Evolutionary conservation across 1,140 invertebrate genomes (phyloP).

Genomic region (Drosophila pachea): DNA sequence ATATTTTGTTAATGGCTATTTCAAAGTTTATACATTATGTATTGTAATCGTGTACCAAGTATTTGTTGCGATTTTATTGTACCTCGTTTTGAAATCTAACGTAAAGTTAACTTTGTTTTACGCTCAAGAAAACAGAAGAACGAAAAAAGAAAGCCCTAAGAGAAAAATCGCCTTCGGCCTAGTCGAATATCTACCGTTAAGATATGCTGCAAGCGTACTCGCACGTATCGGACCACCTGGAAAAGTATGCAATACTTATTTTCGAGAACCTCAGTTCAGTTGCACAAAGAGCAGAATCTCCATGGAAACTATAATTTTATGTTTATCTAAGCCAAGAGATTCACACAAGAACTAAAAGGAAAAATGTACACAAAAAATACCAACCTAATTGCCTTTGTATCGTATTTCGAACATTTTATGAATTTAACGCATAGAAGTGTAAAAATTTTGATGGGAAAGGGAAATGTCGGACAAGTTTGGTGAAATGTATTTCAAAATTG

Average conservation of each 20-base stretch:
- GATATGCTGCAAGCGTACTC: slow-evolving; percentile 16
- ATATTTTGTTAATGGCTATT: slow-evolving; percentile 44
- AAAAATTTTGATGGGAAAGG: slow-evolving; percentile 24
- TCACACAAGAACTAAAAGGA: slow-evolving; percentile 38
- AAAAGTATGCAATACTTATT: slow-evolving; percentile 68
- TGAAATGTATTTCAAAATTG: slow-evolving; percentile 46
- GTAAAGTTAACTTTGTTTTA: slow-evolving; percentile 13
- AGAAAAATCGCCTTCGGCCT: not conserved
- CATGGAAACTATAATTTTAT: slow-evolving; percentile 38
- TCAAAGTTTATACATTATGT: slow-evolving; percentile 32
- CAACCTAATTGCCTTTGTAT: slow-evolving; percentile 74
- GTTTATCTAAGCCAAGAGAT: slow-evolving; percentile 44
- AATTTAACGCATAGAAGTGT: slow-evolving; percentile 62
- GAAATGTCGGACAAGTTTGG: slow-evolving; percentile 20
- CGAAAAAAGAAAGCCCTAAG: slow-evolving; percentile 30
- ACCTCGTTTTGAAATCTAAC: slow-evolving; percentile 20
- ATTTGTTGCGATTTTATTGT: slow-evolving; percentile 42
- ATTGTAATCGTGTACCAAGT: slow-evolving; percentile 47
- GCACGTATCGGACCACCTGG: slow-evolving; percentile 61
- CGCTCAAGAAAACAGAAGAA: slow-evolving; percentile 8
- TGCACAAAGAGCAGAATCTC: slow-evolving; percentile 17
- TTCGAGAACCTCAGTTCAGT: slow-evolving; percentile 40
- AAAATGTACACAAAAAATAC: slow-evolving; percentile 25
- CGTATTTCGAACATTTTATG: slow-evolving; percentile 74
- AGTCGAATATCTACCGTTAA: not conserved